Percentiles rank a stretch among this genome's conserved stretches.
These are phyloP conservation scores for Lanistes nyassanus DNA, from an alignment of 1,140 invertebrate species.

Conservation along the genomic window DNA sequence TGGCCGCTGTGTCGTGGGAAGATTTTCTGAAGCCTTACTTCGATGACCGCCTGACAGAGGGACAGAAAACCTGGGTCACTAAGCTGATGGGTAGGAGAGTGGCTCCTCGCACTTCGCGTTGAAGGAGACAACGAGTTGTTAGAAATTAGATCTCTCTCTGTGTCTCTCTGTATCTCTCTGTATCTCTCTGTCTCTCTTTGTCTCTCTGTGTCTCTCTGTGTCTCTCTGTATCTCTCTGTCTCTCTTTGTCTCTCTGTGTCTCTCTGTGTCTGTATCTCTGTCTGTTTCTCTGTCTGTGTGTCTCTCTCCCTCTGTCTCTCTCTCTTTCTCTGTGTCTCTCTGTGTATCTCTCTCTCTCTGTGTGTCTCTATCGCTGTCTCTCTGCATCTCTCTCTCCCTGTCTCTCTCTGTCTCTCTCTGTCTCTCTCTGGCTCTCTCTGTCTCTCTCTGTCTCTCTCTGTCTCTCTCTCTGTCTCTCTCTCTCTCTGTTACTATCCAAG, in stretches of 20 bases:
- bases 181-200: not conserved
- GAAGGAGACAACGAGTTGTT: not conserved
- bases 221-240: not conserved
- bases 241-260: not conserved
- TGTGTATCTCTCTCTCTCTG: not conserved
- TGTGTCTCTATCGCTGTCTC: not conserved
- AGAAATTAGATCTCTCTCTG: not conserved
- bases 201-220: not conserved
- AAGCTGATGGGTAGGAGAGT: conserved; percentile 49
- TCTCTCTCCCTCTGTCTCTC: not conserved
- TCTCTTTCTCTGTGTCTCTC: not conserved
- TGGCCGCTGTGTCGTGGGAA: conserved; percentile 89
- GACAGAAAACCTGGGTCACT: conserved; percentile 50
- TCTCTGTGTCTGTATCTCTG: conserved; percentile 1
- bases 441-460: too few relatives aligned
- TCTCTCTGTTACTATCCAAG: too few relatives aligned
- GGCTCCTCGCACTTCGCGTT: not conserved
- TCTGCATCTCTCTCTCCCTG: conserved; percentile 5
- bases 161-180: not conserved
- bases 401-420: conserved; percentile 11
- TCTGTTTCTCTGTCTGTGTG: not conserved
- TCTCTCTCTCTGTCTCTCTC: too few relatives aligned
- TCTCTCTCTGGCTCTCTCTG: conserved; percentile 14
- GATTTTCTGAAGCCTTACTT: conserved; percentile 73
- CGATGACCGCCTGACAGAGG: conserved; percentile 40